Base-by-base conservation (phyloP, 2,797 vertebrate genomes). In the Sebastes elongatus region DNA sequence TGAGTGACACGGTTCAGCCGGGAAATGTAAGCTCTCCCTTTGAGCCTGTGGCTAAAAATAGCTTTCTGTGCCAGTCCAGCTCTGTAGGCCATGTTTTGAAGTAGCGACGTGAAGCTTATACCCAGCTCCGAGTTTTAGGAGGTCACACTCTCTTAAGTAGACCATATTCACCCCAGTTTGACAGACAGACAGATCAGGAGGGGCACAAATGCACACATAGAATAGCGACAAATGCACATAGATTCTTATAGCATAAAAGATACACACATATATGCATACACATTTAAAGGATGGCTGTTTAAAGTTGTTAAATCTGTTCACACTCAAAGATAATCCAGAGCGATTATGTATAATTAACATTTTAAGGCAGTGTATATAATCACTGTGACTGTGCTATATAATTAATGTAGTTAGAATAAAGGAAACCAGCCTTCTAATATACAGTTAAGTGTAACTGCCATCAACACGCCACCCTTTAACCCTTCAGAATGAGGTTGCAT, bases 31-130 rank as follows among this genome's bases (percentile, higher is more conserved):
- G 87, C 87, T 88, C 85, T 89, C 90, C 90, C 89, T 90, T 83
- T 86, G 91, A 92, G 94, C 85, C 76, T 2, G 72, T 81, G 71
- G 69, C 89, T 96, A 94, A 93, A 95, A 95, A 96, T 96, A 96
- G 88, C 61, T 84, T 89, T 92, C 79, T 94, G 93, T 95, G 93
- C 90, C 94, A 90, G 86, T 79, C 88, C 85, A 76, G 86, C 91
- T 93, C 93, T 94, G 90, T 93, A 90, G 93, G 90, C 90, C 91
- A 93, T 87, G 88, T 89, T 92, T 88, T 89, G 88, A 92, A 86
- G 89, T 82, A 89, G 87, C 85, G 78, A 86, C 59, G 38, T 84
- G 73, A 78, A 89, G 89, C 85, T 82, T 91, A 59, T 73, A 82
- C 82, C 77, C 82, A 10, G 85, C 87, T 78, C 80, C 10, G 72